Percentiles rank a stretch among this genome's conserved stretches.
phyloP scores from a whole-genome alignment of 2,797 vertebrate genomes.

The Novumbra hubbsi region DNA sequence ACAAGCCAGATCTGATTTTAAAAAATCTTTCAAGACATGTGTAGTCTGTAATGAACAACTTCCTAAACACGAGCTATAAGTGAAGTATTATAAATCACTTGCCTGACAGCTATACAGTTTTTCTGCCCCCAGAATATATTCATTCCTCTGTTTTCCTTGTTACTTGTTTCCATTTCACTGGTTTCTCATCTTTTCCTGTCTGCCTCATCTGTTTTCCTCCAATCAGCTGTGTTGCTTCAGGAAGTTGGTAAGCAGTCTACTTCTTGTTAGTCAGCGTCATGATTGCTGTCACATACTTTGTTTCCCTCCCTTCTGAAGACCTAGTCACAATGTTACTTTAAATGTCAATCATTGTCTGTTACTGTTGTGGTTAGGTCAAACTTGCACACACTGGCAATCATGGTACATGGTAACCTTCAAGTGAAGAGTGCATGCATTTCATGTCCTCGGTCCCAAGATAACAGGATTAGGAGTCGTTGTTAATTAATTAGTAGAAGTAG shows the following conservation, averaged over 20 bases:
- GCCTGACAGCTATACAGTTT: neutral
- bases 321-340: neutral
- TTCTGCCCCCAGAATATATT: conserved; percentile 18
- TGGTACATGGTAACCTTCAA: neutral
- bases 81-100: conserved; percentile 2
- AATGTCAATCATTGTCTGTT: conserved; percentile 2
- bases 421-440: neutral
- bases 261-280: neutral
- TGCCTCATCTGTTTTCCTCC: conserved; percentile 13
- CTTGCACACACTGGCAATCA: neutral
- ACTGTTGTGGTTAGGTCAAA: neutral
- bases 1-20: neutral
- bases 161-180: neutral
- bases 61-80: neutral
- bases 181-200: conserved; percentile 13
- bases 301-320: neutral
- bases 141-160: conserved; percentile 30
- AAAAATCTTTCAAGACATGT: neutral
- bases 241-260: conserved; percentile 69
- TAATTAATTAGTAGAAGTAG: neutral
- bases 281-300: neutral
- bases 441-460: neutral
- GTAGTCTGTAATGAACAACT: neutral
- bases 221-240: conserved; percentile 73
- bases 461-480: neutral